A percentile compares a stretch with the other conserved stretches of the same genome.
phyloP scores from a whole-genome alignment of 1,140 invertebrate species.

The Eupristina koningsbergeri region DNA sequence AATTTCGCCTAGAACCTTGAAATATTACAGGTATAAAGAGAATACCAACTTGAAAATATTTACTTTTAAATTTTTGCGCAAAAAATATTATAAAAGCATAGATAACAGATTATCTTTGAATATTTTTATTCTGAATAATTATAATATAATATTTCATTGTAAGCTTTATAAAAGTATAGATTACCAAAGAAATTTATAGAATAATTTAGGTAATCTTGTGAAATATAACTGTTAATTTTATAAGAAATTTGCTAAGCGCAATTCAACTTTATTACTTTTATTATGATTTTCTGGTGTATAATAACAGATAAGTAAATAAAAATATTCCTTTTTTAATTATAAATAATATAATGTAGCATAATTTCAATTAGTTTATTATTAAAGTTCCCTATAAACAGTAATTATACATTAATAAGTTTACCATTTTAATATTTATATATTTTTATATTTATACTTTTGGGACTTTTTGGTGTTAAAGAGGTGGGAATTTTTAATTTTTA shows the following conservation, averaged over 20 bases:
- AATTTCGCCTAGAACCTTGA: no score
- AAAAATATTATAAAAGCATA: not conserved
- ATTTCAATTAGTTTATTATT: slow-evolving; percentile 27
- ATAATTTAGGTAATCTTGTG: slow-evolving; percentile 3
- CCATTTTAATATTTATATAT: not conserved
- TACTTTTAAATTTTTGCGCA: not conserved
- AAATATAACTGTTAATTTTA: not conserved
- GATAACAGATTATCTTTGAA: not conserved
- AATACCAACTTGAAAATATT: no score
- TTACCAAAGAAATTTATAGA: slow-evolving; percentile 22
- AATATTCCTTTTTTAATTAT: slow-evolving; percentile 24
- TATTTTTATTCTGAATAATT: not conserved
- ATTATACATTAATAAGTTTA: slow-evolving; percentile 36
- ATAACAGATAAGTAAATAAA: slow-evolving; percentile 15
- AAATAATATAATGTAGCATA: not conserved
- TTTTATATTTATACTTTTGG: not conserved
- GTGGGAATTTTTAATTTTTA: slow-evolving; percentile 28
- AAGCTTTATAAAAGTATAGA: slow-evolving; percentile 4
- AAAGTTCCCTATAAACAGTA: slow-evolving; percentile 28
- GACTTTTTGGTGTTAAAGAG: slow-evolving; percentile 21
- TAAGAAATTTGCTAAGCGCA: slow-evolving; percentile 27
- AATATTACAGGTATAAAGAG: no score
- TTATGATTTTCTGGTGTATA: slow-evolving; percentile 29
- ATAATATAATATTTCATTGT: not conserved
- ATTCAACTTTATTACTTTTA: slow-evolving; percentile 33